A percentile compares a stretch with the other conserved stretches of the same genome.
Evolutionary conservation across 2,888 invertebrate genomes (phyloP).

Genomic region (Sinhomidia bicolor): DNA sequence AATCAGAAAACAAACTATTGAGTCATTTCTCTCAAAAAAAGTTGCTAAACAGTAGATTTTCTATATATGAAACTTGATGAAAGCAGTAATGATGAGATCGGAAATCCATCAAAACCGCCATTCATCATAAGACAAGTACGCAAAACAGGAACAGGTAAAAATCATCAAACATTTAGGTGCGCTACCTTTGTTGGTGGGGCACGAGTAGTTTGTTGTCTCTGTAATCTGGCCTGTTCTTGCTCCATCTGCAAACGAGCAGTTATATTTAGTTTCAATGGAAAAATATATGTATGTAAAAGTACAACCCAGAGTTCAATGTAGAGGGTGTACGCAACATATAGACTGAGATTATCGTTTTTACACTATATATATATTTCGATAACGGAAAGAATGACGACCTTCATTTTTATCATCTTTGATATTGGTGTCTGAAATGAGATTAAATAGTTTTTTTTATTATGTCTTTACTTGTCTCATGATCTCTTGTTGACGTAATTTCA

Average conservation of each 20-base stretch:
- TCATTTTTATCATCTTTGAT: constrained; percentile 45
- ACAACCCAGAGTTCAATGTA: no score
- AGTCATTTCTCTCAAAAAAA: no score
- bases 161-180: no score
- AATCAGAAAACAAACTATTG: no score
- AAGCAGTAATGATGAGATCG: no score
- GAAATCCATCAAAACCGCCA: no score
- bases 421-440: constrained; percentile 23
- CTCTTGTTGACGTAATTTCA: constrained; percentile 94
- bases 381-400: constrained; percentile 37
- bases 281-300: no score
- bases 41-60: no score
- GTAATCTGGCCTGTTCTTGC: constrained; percentile 79
- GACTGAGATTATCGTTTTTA: neutral
- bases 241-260: constrained; percentile 79
- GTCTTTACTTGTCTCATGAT: constrained; percentile 89
- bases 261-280: constrained; percentile 42
- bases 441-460: constrained; percentile 37
- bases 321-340: neutral
- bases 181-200: constrained; percentile 69
- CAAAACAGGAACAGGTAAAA: no score
- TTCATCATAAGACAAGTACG: no score
- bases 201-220: constrained; percentile 59
- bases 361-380: neutral
- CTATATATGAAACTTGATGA: no score